Evolutionary conservation across 2,888 invertebrate species (phyloP).

Genomic region (Bellardia pandia): DNA sequence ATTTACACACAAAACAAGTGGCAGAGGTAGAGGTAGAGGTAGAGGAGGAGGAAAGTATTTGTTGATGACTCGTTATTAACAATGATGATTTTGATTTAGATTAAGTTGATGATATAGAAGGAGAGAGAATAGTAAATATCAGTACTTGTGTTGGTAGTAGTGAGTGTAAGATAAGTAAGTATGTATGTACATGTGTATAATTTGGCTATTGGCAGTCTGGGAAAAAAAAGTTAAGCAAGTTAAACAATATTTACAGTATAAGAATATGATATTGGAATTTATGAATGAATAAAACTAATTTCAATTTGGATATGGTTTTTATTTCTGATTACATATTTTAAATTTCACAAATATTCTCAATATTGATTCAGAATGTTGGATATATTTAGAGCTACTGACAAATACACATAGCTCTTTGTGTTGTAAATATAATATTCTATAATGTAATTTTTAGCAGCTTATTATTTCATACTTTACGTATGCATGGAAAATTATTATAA

Average conservation of each 20-base stretch:
- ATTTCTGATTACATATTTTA: no score
- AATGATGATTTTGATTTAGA: conserved; percentile 23
- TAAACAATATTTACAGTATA: conserved; percentile 18
- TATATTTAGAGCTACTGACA: no score
- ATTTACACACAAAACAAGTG: conserved; percentile 10
- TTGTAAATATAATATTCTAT: no score
- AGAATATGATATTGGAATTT: background rate
- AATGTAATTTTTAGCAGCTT: no score
- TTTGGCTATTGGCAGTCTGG: background rate
- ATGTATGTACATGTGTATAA: background rate
- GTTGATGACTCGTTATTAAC: background rate
- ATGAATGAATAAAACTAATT: background rate
- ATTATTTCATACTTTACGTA: no score
- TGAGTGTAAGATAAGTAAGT: background rate
- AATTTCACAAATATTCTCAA: no score
- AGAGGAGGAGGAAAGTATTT: background rate
- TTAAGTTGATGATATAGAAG: background rate
- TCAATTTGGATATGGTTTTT: no score
- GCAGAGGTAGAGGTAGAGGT: background rate
- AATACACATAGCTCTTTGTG: no score
- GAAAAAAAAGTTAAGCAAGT: background rate
- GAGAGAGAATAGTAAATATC: conserved; percentile 4
- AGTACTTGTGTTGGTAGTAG: background rate
- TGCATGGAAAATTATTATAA: no score
- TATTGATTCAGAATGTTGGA: no score